Conservation (phyloP, 1,140 invertebrate genomes). For the Brachionus sp. region DNA sequence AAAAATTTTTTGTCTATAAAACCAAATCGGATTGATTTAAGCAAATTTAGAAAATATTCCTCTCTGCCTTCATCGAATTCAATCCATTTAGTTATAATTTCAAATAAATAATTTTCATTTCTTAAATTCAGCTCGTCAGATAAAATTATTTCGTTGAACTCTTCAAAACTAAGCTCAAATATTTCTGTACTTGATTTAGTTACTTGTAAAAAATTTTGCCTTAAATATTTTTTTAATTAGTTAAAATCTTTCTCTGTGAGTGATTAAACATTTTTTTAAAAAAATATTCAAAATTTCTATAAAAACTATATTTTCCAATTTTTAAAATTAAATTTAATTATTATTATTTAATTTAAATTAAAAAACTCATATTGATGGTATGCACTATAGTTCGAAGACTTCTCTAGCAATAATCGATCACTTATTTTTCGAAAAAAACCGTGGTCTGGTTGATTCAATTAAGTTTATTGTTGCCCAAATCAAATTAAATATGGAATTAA, state of each 20-base stretch:
- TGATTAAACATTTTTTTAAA: too few relatives aligned
- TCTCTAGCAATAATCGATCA: too few relatives aligned
- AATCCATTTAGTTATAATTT: constrained; percentile 60
- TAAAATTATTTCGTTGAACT: constrained; percentile 55
- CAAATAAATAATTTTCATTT: constrained; percentile 61
- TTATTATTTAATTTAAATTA: too few relatives aligned
- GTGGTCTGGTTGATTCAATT: too few relatives aligned
- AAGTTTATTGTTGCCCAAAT: too few relatives aligned
- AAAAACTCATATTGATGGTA: too few relatives aligned
- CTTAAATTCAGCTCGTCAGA: constrained; percentile 60
- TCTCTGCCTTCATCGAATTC: constrained; percentile 50
- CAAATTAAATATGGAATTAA: too few relatives aligned
- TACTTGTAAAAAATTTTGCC: constrained; percentile 9
- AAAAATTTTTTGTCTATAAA: constrained; percentile 34
- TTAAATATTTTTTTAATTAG: background rate
- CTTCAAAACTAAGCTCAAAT: constrained; percentile 24
- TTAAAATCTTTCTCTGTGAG: background rate
- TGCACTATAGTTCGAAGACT: too few relatives aligned
- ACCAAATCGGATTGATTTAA: constrained; percentile 9
- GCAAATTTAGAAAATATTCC: constrained; percentile 11
- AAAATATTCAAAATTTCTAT: too few relatives aligned
- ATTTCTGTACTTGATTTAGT: constrained; percentile 69
- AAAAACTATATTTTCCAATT: too few relatives aligned
- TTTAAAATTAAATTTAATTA: too few relatives aligned
- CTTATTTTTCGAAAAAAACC: too few relatives aligned